Evolutionary conservation across 2,888 invertebrate genomes (phyloP).

Genomic region (Thumatha senex): DNA sequence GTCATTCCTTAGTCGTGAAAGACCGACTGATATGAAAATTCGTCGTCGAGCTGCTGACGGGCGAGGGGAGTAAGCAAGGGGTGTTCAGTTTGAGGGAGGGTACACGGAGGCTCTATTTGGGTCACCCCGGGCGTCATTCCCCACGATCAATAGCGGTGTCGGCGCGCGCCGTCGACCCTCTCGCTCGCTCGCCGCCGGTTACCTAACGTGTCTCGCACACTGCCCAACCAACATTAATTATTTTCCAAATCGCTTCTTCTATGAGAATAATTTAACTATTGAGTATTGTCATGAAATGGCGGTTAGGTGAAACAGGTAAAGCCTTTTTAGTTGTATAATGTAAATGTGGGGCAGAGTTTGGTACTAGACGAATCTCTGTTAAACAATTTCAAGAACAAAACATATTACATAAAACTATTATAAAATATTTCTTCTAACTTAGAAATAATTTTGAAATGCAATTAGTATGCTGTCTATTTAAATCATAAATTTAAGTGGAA

Average conservation of each 20-base stretch:
- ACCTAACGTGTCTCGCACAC: slow-evolving; percentile 76
- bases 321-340: no score
- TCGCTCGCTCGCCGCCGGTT: slow-evolving; percentile 68
- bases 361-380: no score
- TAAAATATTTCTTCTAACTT: no score
- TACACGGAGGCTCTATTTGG: slow-evolving; percentile 80
- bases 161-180: slow-evolving; percentile 76
- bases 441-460: no score
- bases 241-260: slow-evolving; percentile 63
- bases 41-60: slow-evolving; percentile 69
- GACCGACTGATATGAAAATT: slow-evolving; percentile 81
- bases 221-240: slow-evolving; percentile 75
- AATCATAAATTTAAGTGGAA: no score
- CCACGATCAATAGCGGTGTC: slow-evolving; percentile 76
- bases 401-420: no score
- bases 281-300: slow-evolving; percentile 38
- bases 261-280: slow-evolving; percentile 54
- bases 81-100: slow-evolving; percentile 60
- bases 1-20: slow-evolving; percentile 70
- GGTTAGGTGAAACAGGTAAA: slow-evolving; percentile 15
- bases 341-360: no score
- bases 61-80: slow-evolving; percentile 49
- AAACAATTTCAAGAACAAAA: no score
- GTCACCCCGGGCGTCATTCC: slow-evolving; percentile 83
- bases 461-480: no score